Base-by-base conservation (phyloP, 2,888 invertebrate genomes). In the Tetrapedia diversipes region DNA sequence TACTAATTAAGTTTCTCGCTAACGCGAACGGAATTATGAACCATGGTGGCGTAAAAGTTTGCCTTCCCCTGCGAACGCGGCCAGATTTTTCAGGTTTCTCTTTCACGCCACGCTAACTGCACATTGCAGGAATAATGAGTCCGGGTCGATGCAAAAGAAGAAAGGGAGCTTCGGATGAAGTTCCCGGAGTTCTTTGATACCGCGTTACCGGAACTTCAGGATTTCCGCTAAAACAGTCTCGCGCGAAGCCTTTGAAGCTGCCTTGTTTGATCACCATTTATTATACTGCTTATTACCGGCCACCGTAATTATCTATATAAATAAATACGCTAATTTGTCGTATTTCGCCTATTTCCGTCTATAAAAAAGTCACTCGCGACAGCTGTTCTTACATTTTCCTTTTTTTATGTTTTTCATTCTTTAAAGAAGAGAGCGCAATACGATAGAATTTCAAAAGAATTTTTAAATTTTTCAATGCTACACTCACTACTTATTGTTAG, bases 121-220 rank as follows among this genome's bases (percentile, higher is more conserved):
- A 56, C 68, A 63, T 74, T 53, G 53, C 41, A 41, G 63, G 74
- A 74, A 68, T 77, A 77, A 77, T 68, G 68, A 77, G 57, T 24
- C 45, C 8, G 57, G 14, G 4, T 4, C 67, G 29, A 74, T 63
- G 68, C 37, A 59, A 74, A 63, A 57, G 68, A 47, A 24, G 43
- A 56, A 72, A 53, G 53, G 51, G 11, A 71, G 24, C 56, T 57
- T 51, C 11, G 37, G 37, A 66, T 51, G 56, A 76, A 73, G 66
- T 76, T 66, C 66, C 49, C 39, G 45, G 4, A n/a, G 60, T 49
- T 66, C 73, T 73, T 66, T 76, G 75, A 76, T 56, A 75, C 60
- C 39, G 29, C 54, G 75, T 72, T 60, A 72, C 34, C 54, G 29
- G 56, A 56, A 59, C 59, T 54, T 16, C 27, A 41, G 22, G 66